phyloP scores from a whole-genome alignment of 2,797 vertebrate species.

The Anas capensis region DNA sequence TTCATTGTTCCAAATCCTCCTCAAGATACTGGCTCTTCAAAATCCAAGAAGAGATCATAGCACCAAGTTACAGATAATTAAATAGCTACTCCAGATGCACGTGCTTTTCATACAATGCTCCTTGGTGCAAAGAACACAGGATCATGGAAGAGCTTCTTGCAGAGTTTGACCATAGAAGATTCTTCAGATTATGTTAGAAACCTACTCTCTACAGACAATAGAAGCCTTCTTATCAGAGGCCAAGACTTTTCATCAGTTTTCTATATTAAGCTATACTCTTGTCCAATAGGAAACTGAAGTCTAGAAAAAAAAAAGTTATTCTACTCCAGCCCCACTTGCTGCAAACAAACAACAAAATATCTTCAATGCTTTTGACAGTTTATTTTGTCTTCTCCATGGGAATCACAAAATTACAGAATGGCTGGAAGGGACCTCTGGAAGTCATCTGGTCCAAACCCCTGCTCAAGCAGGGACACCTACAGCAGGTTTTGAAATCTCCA shows the following conservation, averaged over 20 bases:
- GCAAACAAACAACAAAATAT: background rate
- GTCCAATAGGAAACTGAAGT: background rate
- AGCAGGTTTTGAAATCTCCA: background rate
- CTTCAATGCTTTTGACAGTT: background rate
- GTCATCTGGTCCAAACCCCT: background rate
- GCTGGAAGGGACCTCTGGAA: background rate
- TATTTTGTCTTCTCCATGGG: fast-evolving
- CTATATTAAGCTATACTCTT: background rate
- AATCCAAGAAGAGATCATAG: background rate
- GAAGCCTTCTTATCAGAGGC: background rate
- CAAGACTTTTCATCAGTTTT: background rate
- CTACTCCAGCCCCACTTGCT: background rate
- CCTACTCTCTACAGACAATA: background rate
- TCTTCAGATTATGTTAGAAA: background rate
- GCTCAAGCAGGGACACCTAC: background rate
- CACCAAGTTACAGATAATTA: background rate
- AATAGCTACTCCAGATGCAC: background rate
- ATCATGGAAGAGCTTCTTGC: background rate
- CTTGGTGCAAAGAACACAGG: background rate
- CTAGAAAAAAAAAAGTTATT: background rate
- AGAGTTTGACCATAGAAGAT: background rate
- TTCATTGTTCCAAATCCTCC: background rate
- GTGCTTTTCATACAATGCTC: background rate
- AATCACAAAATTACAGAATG: background rate
- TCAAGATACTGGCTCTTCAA: background rate